Evolutionary conservation across 1,140 invertebrate genomes (phyloP), one percentile per base, ranked within the genome.

Genomic region (Ruditapes philippinarum): DNA sequence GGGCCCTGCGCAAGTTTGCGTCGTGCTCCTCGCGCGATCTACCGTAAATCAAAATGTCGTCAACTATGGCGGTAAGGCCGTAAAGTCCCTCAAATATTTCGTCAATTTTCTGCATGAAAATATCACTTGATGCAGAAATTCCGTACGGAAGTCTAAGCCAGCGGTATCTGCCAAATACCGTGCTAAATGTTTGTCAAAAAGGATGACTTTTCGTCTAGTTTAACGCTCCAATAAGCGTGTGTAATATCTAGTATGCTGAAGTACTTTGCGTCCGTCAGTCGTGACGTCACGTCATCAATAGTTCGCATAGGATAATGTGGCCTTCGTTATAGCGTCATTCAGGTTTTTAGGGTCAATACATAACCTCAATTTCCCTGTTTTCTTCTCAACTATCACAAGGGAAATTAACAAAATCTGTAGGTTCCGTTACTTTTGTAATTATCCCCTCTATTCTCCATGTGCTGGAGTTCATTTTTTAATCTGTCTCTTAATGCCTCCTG

Each of bases 141-240:
- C 92, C 94, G 89, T 94, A 92, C 17, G 93, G 49, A 40, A 87
- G 45, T 19, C 84, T 36, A 2, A 31, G 25, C 4, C 14, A 88
- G 22, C 76, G 45, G 60, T 68, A 80, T 38, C 76, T 49, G 25
- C 86, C 76, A 60, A 88, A 81, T 31, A 38, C 36, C 42, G 40
- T 74, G 38, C 70, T 74, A 74, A 74, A 74, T 25, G 70, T 74
- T n/a, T 45, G 70, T 74, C 70, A 74, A 45, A 40, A 25, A 74
- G 38, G 91, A 90, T 33, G 88, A 87, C 49, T 91, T 88, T 25
- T 93, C 91, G 14, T 94, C 91, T 7, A 95, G 89, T 36, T 90
- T 86, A 5, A 81, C 45, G 79, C 79, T 62, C 79, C 79, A 81
- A n/a, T 81, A 62, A 38, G 51, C 79, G 38, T 81, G 79, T 40